Base-by-base conservation (phyloP, 2,888 invertebrate genomes). In the Drosophila stalkeri region DNA sequence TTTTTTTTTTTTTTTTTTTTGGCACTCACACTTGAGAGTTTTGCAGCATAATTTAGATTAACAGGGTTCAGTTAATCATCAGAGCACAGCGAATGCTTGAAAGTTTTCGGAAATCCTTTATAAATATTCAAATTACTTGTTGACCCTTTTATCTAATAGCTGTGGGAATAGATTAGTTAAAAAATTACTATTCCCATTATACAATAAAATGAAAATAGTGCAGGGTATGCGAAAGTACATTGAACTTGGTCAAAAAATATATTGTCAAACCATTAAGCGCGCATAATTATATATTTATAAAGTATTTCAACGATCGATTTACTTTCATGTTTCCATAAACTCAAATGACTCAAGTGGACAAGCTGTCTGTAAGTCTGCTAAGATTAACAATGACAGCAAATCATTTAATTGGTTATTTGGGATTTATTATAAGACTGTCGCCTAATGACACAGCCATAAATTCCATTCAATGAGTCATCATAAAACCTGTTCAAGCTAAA, bases 361-460 rank as follows among this genome's bases (percentile, higher is more conserved):
- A 41, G 41, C 20, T 20, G 37, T 5, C 20, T 18, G 33, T 1
- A 3, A n/a, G 49, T 31, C 27, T 8, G 41, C 14, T 12, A 9
- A 16, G 43, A 51, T 59, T 39, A 63, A 51, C 49, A 64, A 54
- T 57, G 68, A 57, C 46, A 69, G 41, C 41, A 56, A 61, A 74
- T 68, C 46, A 61, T 74, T 78, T 62, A 73, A 73, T 74, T 79
- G 61, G 31, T 43, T 49, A 61, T 64, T 76, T 39, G 16, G 16
- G n/a, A 46, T 18, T 37, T 54, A 54, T 39, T 51, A 33, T 11
- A 27, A 23, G 23, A 16, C 16, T 33, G 44, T n/a, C 23, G 56
- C 23, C 56, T 43, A 74, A 69, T 68, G 51, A 62, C 56, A 33
- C 3, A n/a, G 47, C 52, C 41, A 67, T 74, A 33, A 75, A 54